Percentiles rank a stretch among this genome's conserved stretches.
phyloP scores from a whole-genome alignment of 2,888 invertebrate species.

The Spisula solida region DNA sequence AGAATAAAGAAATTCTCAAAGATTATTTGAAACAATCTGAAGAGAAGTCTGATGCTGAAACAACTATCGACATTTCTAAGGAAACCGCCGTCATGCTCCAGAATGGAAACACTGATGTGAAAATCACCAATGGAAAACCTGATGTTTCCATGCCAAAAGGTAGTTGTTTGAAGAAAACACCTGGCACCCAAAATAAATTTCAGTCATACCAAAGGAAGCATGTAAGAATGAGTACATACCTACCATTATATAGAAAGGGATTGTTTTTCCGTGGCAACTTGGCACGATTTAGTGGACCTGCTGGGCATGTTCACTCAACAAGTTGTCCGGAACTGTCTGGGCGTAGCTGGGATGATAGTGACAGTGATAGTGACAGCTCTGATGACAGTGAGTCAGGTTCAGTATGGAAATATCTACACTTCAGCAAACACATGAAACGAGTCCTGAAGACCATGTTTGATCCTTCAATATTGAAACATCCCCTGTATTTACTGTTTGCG shows the following conservation, averaged over 20 bases:
- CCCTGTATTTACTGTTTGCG: slow-evolving; percentile 89
- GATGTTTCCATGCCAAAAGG: slow-evolving; percentile 40
- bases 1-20: slow-evolving; percentile 67
- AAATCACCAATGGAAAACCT: slow-evolving; percentile 16
- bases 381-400: slow-evolving; percentile 72
- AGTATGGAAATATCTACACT: slow-evolving; percentile 58
- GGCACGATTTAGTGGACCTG: slow-evolving; percentile 65
- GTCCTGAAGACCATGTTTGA: slow-evolving; percentile 83
- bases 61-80: slow-evolving; percentile 23
- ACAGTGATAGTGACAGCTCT: slow-evolving; percentile 70
- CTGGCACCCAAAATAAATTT: slow-evolving; percentile 47
- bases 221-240: slow-evolving; percentile 67
- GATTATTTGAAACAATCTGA: slow-evolving; percentile 61
- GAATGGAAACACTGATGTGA: slow-evolving; percentile 39
- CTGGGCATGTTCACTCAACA: slow-evolving; percentile 89
- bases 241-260: slow-evolving; percentile 85
- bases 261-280: slow-evolving; percentile 86
- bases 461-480: slow-evolving; percentile 80
- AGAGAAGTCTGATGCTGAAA: slow-evolving; percentile 10
- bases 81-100: slow-evolving; percentile 37
- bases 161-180: slow-evolving; percentile 69
- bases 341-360: slow-evolving; percentile 71
- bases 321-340: slow-evolving; percentile 94
- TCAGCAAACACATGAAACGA: slow-evolving; percentile 79
- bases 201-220: slow-evolving; percentile 59